These are phyloP conservation scores for Polydrusus tereticollis DNA, from an alignment of 2,888 invertebrate genomes.

Conservation along the genomic window DNA sequence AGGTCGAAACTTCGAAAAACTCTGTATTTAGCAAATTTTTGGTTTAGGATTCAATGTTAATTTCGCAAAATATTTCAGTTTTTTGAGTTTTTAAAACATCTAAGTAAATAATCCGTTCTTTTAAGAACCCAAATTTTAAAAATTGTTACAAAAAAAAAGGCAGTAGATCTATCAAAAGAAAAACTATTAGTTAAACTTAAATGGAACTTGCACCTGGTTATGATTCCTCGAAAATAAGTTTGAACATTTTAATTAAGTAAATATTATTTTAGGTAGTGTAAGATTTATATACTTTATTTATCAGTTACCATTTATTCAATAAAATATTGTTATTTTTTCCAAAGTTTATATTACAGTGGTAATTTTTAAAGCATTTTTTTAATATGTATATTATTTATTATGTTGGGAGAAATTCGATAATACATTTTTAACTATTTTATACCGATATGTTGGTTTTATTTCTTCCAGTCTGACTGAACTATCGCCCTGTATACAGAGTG, in stretches of 20 bases:
- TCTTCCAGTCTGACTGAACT: not conserved
- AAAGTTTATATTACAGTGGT: conserved; percentile 42
- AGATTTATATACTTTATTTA: conserved; percentile 13
- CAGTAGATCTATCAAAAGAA: too few species aligned
- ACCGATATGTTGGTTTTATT: conserved; percentile 30
- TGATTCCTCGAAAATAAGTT: conserved; percentile 17
- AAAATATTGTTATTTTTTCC: conserved; percentile 44
- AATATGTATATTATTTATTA: conserved; percentile 38
- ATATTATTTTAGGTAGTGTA: conserved; percentile 13
- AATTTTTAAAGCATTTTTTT: conserved; percentile 28
- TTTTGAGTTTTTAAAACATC: too few species aligned
- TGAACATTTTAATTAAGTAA: conserved; percentile 6
- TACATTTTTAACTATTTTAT: conserved; percentile 49
- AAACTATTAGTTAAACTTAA: too few species aligned
- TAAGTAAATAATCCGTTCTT: too few species aligned
- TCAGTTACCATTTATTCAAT: conserved; percentile 42
- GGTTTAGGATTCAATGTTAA: too few species aligned
- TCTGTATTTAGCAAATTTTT: too few species aligned
- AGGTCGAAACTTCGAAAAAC: too few species aligned
- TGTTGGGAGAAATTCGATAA: conserved; percentile 42
- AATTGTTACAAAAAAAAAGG: too few species aligned
- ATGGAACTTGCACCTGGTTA: not conserved
- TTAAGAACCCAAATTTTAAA: too few species aligned
- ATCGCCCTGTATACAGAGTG: too few species aligned
- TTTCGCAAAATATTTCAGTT: too few species aligned